Base-by-base conservation (phyloP, 1,140 invertebrate species). In the Rhizoglyphus robini region DNA sequence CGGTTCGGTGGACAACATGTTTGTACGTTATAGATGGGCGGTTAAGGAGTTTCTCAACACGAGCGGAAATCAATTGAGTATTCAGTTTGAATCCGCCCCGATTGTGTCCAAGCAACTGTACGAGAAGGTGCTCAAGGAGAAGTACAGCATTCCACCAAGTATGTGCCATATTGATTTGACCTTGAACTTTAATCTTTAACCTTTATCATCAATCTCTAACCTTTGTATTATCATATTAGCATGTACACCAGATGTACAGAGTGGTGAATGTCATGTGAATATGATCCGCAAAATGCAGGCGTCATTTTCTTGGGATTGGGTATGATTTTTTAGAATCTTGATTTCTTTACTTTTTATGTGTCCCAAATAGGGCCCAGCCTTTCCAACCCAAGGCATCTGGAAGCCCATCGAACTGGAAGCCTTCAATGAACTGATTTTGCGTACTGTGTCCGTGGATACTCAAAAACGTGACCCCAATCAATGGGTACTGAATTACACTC, bases 291-390 rank as follows among this genome's bases (percentile, higher is more conserved):
- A 98, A 79, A 93, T 93, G 84, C 95, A 97, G 78, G 86, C 90
- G 0, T 93, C 90, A 15, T 99, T 95, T 69, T 82, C 85, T 32
- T 99, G 96, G 96, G 96, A 99, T 77, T 99, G 95, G 96, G 95
- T 94, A 4, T 29, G 4, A 27, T 4, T 4, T 5, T 11, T 46
- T 5, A 25, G 23, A 58, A 25, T 46, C 32, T 8, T 15, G 47
- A 20, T 58, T 58, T 5, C 18, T 29, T n/a, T n/a, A n/a, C n/a
- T 25, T 38, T 46, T 5, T 15, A 58, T 58, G 3, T 4, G 8
- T 36, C n/a, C n/a, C n/a, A n/a, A n/a, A 4, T 62, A 58, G 20
- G 32, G 32, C 27, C 90, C 92, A 18, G 88, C 92, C 0, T 91
- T 95, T 69, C 91, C 94, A 0, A 92, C 90, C 1, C 80, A 88